These are phyloP conservation scores for Drosophila repletoides DNA, from an alignment of 1,140 invertebrate species.

Conservation along the genomic window DNA sequence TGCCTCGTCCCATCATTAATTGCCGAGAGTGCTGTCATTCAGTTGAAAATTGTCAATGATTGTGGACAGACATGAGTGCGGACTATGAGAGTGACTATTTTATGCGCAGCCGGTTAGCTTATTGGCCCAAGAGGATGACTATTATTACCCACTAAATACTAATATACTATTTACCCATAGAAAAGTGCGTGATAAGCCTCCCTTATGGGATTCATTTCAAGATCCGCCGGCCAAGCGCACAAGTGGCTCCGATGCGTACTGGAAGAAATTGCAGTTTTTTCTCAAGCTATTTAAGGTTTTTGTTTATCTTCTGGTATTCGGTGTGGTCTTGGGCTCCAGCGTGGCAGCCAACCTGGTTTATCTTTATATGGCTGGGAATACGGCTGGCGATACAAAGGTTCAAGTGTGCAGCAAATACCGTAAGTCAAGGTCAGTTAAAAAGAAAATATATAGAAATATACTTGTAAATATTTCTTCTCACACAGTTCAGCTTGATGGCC, in stretches of 20 bases:
- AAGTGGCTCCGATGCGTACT: slow-evolving; percentile 92
- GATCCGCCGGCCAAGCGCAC: slow-evolving; percentile 92
- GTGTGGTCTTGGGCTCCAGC: slow-evolving; percentile 90
- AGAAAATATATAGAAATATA: background rate
- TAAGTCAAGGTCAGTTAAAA: slow-evolving; percentile 44
- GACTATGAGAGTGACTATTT: slow-evolving; percentile 53
- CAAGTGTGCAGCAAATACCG: slow-evolving; percentile 88
- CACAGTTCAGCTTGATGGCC: slow-evolving; percentile 45
- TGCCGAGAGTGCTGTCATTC: slow-evolving; percentile 18
- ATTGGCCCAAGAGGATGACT: background rate
- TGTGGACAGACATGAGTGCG: slow-evolving; percentile 53
- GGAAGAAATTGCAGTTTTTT: slow-evolving; percentile 91
- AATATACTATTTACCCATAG: slow-evolving; percentile 17
- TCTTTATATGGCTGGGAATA: slow-evolving; percentile 95
- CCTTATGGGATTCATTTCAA: slow-evolving; percentile 82
- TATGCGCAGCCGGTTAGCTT: slow-evolving; percentile 51
- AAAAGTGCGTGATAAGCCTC: slow-evolving; percentile 49
- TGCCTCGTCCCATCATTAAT: slow-evolving; percentile 7
- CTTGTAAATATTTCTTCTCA: background rate
- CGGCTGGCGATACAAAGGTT: slow-evolving; percentile 87
- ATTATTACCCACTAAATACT: background rate
- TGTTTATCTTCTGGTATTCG: slow-evolving; percentile 91
- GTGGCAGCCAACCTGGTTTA: slow-evolving; percentile 92
- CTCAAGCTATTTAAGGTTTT: slow-evolving; percentile 92
- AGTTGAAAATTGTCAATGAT: slow-evolving; percentile 44